Conservation (phyloP, 2,797 vertebrate genomes). For the Tamandua tetradactyla region DNA sequence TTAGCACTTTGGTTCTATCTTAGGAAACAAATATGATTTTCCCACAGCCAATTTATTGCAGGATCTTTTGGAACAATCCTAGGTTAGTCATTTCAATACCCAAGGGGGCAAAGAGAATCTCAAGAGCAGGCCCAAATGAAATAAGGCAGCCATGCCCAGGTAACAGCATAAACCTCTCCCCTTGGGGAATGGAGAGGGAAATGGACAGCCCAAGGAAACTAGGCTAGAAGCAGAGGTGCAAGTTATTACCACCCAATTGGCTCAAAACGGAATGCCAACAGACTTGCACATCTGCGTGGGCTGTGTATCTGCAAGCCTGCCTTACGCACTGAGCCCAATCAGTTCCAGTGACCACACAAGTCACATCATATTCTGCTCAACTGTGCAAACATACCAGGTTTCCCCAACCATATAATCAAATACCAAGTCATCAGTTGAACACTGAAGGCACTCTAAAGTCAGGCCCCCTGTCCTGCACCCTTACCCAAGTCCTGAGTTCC, state of each 20-base stretch:
- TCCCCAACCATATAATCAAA: background rate
- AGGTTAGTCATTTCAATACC: background rate
- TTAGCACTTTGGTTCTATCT: constrained; percentile 63
- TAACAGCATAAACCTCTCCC: background rate
- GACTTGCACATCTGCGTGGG: too few species aligned
- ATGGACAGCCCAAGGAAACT: too few species aligned
- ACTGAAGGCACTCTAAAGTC: background rate
- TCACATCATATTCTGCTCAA: background rate
- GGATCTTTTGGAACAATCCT: constrained; percentile 8
- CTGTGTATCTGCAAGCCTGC: background rate
- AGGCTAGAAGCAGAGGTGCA: background rate
- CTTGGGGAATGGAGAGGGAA: background rate
- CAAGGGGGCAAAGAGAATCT: background rate
- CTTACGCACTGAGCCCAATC: background rate
- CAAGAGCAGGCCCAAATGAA: background rate
- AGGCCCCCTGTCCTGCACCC: too few species aligned
- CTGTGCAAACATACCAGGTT: background rate
- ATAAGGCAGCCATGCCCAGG: background rate
- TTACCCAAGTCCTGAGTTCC: background rate
- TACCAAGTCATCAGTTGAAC: background rate
- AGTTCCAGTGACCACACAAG: background rate
- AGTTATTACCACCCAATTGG: background rate
- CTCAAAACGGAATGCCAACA: background rate
- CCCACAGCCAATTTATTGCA: constrained; percentile 18
- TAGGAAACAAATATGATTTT: constrained; percentile 61